Evolutionary conservation across 1,140 invertebrate species (phyloP), one percentile per base, ranked within the genome.

Genomic region (Zaprionus africanus): DNA sequence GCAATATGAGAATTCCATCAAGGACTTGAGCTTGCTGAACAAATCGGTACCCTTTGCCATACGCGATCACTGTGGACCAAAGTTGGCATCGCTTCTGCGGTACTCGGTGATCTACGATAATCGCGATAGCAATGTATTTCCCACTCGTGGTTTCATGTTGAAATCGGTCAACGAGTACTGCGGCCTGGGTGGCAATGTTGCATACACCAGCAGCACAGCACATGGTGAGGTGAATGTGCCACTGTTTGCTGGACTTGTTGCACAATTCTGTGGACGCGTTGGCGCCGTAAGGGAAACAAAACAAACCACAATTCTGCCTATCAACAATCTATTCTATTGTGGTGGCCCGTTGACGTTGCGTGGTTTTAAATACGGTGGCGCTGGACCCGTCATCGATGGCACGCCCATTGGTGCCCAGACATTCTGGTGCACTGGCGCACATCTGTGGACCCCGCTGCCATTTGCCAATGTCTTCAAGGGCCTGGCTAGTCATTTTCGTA

Each of bases 191-290:
- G 91, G 92, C 15, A 92, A 92, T 64, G 41, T 92, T 34, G 72
- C 82, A 7, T 92, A 93, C 51, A 82, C 79, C 7, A 92, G 83
- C 64, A 91, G 73, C 76, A 91, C 81, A 5, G 88, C 81, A 15
- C 91, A 93, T 78, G 85, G 76, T 4, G 92, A 93, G 62, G 28
- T 93, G 17, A 93, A 88, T 81, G 79, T 92, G 34, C 90, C 92
- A 1, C 62, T 93, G 2, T 82, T 91, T 59, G 76, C 78, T 1
- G 85, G 85, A 0, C 26, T 92, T 6, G 91, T 92, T 56, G 85
- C 85, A 24, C 92, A 93, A 54, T 74, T 93, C 46, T 92, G 90
- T 60, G 85, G 59, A 17, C 92, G 91, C 15, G 70, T 93, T 12
- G 92, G 92, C 15, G 70, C 88, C 5, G 59, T 93, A 9, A 81